These are phyloP conservation scores for Trichechus manatus DNA, from an alignment of 2,113 vertebrate species.

Conservation along the genomic window DNA sequence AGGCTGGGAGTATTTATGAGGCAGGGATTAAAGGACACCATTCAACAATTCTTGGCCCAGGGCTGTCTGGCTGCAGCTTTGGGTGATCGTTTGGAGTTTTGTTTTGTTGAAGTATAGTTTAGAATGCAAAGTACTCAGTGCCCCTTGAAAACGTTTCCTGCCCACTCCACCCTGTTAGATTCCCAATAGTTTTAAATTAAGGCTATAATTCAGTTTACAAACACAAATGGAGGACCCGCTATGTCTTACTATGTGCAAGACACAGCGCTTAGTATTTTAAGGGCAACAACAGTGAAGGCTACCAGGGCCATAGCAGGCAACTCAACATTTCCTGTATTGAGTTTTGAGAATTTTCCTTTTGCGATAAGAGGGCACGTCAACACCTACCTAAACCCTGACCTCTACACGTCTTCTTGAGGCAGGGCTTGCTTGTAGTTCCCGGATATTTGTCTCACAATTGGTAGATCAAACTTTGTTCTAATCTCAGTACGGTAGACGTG, in stretches of 20 bases:
- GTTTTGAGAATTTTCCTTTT: slow-evolving; percentile 6
- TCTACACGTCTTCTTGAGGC: not conserved
- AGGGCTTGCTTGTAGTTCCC: not conserved
- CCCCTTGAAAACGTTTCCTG: slow-evolving; percentile 56
- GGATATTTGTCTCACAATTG: not conserved
- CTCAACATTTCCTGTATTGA: not conserved
- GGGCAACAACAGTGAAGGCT: not conserved
- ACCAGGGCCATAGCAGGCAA: not conserved
- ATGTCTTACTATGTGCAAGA: not conserved
- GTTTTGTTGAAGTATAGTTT: slow-evolving; percentile 66
- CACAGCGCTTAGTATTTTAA: not conserved
- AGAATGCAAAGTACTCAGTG: slow-evolving; percentile 61
- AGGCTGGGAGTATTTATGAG: slow-evolving; percentile 83
- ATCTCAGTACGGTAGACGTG: slow-evolving; percentile 23
- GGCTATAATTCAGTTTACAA: not conserved
- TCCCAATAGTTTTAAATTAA: slow-evolving; percentile 7
- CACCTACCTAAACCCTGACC: not conserved
- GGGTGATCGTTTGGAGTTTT: not conserved
- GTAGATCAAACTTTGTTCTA: not conserved
- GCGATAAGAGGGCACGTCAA: not conserved
- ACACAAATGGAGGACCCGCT: not conserved
- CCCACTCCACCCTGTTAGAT: slow-evolving; percentile 14
- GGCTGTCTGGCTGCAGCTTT: slow-evolving; percentile 62
- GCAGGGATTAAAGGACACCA: slow-evolving; percentile 74
- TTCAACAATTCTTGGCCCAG: slow-evolving; percentile 69